A percentile compares a stretch with the other conserved stretches of the same genome.
phyloP scores from a whole-genome alignment of 2,113 vertebrate species.

The Saguinus imperator region DNA sequence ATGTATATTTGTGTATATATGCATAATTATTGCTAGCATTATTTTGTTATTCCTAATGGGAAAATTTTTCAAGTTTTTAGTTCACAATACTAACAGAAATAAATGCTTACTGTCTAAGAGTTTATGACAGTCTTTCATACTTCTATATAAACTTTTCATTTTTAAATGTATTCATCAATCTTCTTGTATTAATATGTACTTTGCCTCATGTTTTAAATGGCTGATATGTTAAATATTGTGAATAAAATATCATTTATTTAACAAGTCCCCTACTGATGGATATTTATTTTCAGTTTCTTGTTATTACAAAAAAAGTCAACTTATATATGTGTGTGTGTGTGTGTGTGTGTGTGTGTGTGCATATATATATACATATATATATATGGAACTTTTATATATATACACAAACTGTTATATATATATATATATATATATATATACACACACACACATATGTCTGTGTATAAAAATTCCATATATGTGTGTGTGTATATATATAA shows the following conservation, averaged over 20 bases:
- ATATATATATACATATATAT: too few relatives aligned
- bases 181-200: not conserved
- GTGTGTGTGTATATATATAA: too few relatives aligned
- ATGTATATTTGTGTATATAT: not conserved
- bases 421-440: too few relatives aligned
- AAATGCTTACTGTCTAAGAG: not conserved
- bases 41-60: not conserved
- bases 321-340: not conserved
- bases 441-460: too few relatives aligned
- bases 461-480: too few relatives aligned
- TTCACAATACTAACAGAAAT: not conserved
- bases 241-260: not conserved
- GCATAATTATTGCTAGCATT: not conserved
- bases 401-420: too few relatives aligned
- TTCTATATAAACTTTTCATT: not conserved
- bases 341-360: not conserved
- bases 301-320: not conserved
- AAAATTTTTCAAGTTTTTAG: not conserved
- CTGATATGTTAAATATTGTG: not conserved
- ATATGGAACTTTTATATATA: too few relatives aligned
- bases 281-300: not conserved
- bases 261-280: not conserved
- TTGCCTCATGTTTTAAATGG: not conserved
- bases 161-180: not conserved
- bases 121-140: not conserved